phyloP scores from a whole-genome alignment of 2,113 vertebrate species.

The Isichthys henryi region DNA sequence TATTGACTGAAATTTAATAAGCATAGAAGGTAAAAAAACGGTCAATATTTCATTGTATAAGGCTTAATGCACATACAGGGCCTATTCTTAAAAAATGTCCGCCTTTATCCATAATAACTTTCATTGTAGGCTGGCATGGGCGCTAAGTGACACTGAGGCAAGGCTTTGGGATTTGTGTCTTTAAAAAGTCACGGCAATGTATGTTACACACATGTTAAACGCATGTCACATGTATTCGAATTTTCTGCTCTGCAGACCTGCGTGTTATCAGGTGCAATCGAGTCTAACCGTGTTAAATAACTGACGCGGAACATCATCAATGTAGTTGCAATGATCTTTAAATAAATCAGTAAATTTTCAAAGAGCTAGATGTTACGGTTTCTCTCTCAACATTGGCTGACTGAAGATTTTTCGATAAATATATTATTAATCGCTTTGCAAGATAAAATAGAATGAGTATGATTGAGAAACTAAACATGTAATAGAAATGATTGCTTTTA shows the following conservation, averaged over 20 bases:
- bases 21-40: background rate
- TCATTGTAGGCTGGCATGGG: background rate
- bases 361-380: background rate
- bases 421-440: background rate
- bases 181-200: background rate
- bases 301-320: background rate
- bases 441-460: background rate
- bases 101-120: background rate
- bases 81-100: background rate
- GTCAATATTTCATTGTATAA: background rate
- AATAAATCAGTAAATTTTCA: background rate
- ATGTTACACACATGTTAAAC: background rate
- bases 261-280: background rate
- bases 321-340: background rate
- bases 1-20: background rate
- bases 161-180: background rate
- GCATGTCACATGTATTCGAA: background rate
- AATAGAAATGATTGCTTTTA: background rate
- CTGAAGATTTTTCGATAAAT: background rate
- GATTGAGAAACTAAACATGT: background rate
- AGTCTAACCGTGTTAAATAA: background rate
- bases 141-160: background rate
- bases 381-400: background rate
- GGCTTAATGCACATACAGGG: background rate
- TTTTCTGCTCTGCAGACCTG: background rate